Base-by-base conservation (phyloP, 2,113 vertebrate species). In the Pedetes capensis region DNA sequence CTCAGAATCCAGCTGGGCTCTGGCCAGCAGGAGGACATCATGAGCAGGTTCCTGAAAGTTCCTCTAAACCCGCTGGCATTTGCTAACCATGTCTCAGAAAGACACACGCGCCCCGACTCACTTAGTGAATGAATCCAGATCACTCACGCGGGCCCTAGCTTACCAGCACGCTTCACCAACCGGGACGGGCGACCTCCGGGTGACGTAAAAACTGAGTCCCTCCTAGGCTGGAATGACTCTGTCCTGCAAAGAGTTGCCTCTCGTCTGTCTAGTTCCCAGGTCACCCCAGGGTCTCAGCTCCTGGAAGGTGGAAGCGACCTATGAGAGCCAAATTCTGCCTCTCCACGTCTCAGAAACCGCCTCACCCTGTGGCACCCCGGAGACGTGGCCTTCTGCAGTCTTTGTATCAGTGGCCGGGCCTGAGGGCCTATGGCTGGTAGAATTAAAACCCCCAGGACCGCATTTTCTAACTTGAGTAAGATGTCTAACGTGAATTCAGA, bases 281-380 rank as follows among this genome's bases (percentile, higher is more conserved):
- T 81, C 86, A 63, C 57, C 75, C 69, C 14, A 47, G n/a, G 37
- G 18, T 51, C n/a, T 3, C 14, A 44, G 74, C 34, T 42, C 8
- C 0, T 32, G 34, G 44, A 74, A 68, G 4, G 20, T 25, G 13
- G 78, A 51, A 39, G 39, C 25, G 7, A 13, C 25, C 49, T 16
- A 11, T 59, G 49, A 22, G 25, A 44, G 18, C 61, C 57, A 25
- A 53, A 37, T 57, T n/a, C 63, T 47, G 25, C 25, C 42, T 32
- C 22, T 37, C 55, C 8, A 7, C 29, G 23, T 0, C 5, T 0
- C n/a, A 29, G 7, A 25, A 7, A 0, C 59, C 34, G 34, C 11
- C 47, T 2, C 4, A 55, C 39, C 71, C 71, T 13, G 18, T 0
- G 0, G 0, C 32, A 13, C 69, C n/a, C 17, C 0, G 78, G 18